phyloP scores from a whole-genome alignment of 2,113 vertebrate species.

The Leiothrix lutea region DNA sequence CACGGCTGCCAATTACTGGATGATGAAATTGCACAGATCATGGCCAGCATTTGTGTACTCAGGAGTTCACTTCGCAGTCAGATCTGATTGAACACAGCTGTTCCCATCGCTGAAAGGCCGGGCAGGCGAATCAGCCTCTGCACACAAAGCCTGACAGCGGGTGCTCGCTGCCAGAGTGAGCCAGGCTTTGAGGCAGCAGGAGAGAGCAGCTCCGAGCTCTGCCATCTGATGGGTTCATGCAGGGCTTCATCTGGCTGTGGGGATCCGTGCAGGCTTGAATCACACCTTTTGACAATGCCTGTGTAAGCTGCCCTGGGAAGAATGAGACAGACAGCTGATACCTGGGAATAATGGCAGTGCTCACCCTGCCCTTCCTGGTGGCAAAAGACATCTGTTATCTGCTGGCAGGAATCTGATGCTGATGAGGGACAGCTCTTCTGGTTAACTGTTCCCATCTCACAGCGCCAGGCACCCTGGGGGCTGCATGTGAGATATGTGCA shows the following conservation, averaged over 20 bases:
- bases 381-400: background rate
- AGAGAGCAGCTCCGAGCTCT: background rate
- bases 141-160: background rate
- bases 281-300: background rate
- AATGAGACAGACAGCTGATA: background rate
- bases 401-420: background rate
- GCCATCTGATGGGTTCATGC: background rate
- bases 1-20: background rate
- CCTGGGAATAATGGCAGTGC: background rate
- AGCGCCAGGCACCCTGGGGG: accelerated
- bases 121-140: background rate
- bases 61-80: background rate
- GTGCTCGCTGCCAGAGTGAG: background rate
- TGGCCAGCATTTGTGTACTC: background rate
- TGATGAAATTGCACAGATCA: background rate
- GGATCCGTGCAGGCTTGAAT: background rate
- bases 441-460: no score
- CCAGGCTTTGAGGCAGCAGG: background rate
- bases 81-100: background rate
- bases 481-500: background rate
- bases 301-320: background rate
- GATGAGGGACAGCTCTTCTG: background rate
- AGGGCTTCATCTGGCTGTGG: background rate
- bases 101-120: background rate
- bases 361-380: background rate